Base-by-base conservation (phyloP, 2,797 vertebrate genomes). In the Sylvia borin region DNA sequence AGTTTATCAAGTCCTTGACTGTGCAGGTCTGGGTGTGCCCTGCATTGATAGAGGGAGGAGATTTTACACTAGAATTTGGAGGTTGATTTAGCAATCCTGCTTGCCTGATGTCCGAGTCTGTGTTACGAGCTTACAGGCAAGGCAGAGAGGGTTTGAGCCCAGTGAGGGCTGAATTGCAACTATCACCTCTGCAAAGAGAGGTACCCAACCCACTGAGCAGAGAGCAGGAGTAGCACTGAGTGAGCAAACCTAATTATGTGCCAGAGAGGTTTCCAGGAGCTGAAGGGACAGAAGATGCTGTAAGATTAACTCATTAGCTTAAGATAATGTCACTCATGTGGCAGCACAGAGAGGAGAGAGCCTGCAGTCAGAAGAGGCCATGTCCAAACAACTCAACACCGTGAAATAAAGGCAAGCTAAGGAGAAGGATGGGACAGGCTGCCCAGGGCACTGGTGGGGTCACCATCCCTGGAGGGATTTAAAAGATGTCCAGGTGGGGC, bases 241-340 rank as follows among this genome's bases (percentile, higher is more conserved):
- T 24, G 26, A 91, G 4, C 16, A 66, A 80, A 82, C 13, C 24
- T 50, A 60, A 74, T 64, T 21, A 8, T 2, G 2, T 77, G 75
- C 58, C 66, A 66, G 3, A 79, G 74, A 85, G 38, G 43, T 29
- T 88, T 55, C 72, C 84, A 88, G 78, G 85, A 91, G 91, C 81
- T 84, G 71, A 55, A 77, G 73, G 62, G 66, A 55, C 50, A 80
- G 34, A 74, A 90, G 62, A 79, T 81, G 42, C 48, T 71, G 3
- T 29, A 25, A 84, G 67, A 74, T 55, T 54, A 51, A 11, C 24
- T 61, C 25, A 20, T 31, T 26, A 74, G 32, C 80, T 29, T 19
- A 5, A 81, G 65, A 9, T 66, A 72, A 85, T 79, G 65, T 68
- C 74, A 32, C 61, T 83, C 1, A 8, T 5, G 8, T 43, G 74